These are phyloP conservation scores for Drosophila sechellia DNA, from an alignment of 1,140 invertebrate genomes.

Conservation along the genomic window DNA sequence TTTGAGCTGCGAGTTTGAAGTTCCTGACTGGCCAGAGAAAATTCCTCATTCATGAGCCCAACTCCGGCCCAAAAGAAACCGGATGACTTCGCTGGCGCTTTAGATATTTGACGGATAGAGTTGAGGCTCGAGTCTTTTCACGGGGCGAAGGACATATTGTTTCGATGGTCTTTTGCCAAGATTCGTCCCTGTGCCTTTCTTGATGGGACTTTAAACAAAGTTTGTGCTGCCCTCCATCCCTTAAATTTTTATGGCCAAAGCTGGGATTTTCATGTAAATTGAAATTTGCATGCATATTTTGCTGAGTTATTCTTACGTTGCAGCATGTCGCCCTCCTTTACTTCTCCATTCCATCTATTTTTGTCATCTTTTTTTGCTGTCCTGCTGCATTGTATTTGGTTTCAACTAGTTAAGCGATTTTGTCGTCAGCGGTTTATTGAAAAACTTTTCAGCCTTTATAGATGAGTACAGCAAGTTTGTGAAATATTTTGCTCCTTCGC, in stretches of 20 bases:
- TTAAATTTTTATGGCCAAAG: constrained; percentile 35
- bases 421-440: constrained; percentile 73
- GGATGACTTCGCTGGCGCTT: constrained; percentile 44
- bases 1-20: not conserved
- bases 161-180: constrained; percentile 34
- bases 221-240: constrained; percentile 9
- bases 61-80: constrained; percentile 5
- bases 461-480: constrained; percentile 52
- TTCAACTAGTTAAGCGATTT: constrained; percentile 79
- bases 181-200: constrained; percentile 17
- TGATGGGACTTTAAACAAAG: constrained; percentile 52
- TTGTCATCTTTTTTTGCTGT: constrained; percentile 1
- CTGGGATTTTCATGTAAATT: constrained; percentile 52
- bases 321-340: constrained; percentile 5
- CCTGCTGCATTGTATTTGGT: constrained; percentile 61
- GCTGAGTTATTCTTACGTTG: constrained; percentile 51
- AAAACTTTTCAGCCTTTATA: constrained; percentile 63
- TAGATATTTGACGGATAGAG: constrained; percentile 69
- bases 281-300: constrained; percentile 78
- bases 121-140: constrained; percentile 1
- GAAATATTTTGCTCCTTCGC: not conserved
- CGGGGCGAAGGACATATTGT: constrained; percentile 40
- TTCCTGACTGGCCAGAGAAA: constrained; percentile 17
- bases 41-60: constrained; percentile 63
- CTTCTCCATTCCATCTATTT: constrained; percentile 11